Evolutionary conservation across 1,140 invertebrate genomes (phyloP).

Genomic region (Orussus abietinus): DNA sequence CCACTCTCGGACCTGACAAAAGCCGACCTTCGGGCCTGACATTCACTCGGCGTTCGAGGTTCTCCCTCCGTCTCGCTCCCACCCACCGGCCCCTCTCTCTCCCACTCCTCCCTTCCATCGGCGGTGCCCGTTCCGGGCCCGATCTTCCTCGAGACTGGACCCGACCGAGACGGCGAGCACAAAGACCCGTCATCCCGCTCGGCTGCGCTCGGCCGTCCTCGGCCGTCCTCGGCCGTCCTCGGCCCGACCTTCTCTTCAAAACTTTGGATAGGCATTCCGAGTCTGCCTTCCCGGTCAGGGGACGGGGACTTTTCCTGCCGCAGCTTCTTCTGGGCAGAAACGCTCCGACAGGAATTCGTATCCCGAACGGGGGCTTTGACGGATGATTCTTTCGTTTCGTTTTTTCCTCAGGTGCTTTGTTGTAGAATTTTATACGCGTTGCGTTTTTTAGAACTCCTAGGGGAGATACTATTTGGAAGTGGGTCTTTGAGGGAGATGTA

Average conservation of each 20-base stretch:
- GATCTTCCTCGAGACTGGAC: conserved; percentile 15
- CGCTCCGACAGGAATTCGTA: too few relatives aligned
- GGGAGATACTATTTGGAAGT: too few relatives aligned
- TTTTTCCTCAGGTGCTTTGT: too few relatives aligned
- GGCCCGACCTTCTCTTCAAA: conserved; percentile 12
- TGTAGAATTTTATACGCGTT: too few relatives aligned
- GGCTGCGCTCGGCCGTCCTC: conserved; percentile 13
- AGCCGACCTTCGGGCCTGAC: conserved; percentile 53
- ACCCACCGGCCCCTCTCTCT: conserved; percentile 19
- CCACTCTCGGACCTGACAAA: conserved; percentile 46
- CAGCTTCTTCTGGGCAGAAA: too few relatives aligned
- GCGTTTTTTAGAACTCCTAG: too few relatives aligned
- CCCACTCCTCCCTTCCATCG: conserved; percentile 13
- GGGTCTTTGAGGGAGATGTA: too few relatives aligned
- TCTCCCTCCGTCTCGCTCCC: conserved; percentile 8
- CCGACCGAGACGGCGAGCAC: conserved; percentile 22
- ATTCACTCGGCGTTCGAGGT: conserved; percentile 41
- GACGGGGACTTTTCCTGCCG: too few relatives aligned
- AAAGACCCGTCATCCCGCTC: conserved; percentile 42
- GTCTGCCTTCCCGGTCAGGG: too few relatives aligned
- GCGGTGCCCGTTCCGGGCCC: conserved; percentile 12
- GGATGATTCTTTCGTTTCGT: too few relatives aligned
- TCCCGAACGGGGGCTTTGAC: too few relatives aligned
- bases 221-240: conserved; percentile 12
- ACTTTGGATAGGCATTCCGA: too few relatives aligned